Evolutionary conservation across 2,888 invertebrate species (phyloP).

Genomic region (Danaus chrysippus): DNA sequence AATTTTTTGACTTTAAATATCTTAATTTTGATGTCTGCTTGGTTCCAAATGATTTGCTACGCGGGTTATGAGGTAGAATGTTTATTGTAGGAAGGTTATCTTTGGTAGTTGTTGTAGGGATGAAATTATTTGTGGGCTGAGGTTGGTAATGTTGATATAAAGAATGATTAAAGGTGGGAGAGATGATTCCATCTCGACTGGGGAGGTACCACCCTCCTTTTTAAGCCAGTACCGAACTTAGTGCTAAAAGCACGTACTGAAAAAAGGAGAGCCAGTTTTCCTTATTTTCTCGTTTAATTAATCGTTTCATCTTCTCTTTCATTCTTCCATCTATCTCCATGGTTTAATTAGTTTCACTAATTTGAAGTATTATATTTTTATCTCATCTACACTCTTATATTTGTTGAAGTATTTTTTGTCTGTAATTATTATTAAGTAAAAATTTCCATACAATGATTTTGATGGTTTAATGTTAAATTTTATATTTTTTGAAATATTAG

Average conservation of each 20-base stretch:
- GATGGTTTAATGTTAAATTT: too few species aligned
- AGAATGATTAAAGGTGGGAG: conserved; percentile 6
- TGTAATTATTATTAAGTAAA: too few species aligned
- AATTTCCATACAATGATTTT: too few species aligned
- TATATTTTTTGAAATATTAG: too few species aligned
- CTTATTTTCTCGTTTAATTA: neutral
- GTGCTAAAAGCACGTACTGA: conserved; percentile 1
- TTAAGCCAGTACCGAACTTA: conserved; percentile 1
- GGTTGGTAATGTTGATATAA: neutral
- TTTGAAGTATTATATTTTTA: neutral
- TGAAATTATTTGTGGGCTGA: neutral
- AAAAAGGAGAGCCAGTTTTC: conserved; percentile 5
- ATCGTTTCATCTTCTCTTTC: neutral
- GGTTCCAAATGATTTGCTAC: too few species aligned
- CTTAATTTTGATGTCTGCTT: too few species aligned
- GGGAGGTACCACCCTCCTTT: conserved; percentile 3
- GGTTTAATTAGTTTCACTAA: neutral
- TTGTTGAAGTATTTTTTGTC: neutral
- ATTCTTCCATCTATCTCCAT: neutral
- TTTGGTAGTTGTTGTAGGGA: neutral
- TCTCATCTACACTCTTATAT: neutral
- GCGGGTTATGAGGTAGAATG: too few species aligned
- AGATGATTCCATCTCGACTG: conserved; percentile 4
- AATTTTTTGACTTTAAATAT: too few species aligned
- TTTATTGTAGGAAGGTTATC: neutral